phyloP scores from a whole-genome alignment of 2,797 vertebrate species.

The Mallotus villosus region DNA sequence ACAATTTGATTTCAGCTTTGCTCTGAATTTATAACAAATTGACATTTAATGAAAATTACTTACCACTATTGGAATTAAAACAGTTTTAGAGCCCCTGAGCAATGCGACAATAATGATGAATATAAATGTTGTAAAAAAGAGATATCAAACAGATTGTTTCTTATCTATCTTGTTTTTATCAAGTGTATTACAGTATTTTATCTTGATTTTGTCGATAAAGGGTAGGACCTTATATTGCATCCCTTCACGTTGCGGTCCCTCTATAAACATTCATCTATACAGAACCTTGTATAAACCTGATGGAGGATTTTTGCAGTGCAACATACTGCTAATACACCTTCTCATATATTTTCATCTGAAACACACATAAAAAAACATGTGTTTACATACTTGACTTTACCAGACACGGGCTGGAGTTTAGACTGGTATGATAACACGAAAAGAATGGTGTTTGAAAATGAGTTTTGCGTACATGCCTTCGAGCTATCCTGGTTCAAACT shows the following conservation, averaged over 20 bases:
- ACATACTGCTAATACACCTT: neutral
- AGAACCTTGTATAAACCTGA: neutral
- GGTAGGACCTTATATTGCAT: too few species aligned
- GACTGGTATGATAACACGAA: neutral
- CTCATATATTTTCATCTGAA: too few species aligned
- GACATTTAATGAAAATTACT: slow-evolving; percentile 87
- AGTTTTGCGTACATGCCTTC: neutral
- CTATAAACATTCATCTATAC: too few species aligned
- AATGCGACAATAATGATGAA: slow-evolving; percentile 62
- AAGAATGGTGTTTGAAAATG: neutral
- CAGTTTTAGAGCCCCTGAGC: slow-evolving; percentile 60
- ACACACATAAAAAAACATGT: neutral
- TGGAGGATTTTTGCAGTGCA: neutral
- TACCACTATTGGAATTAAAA: slow-evolving; percentile 78
- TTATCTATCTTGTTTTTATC: neutral
- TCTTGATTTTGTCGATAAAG: neutral
- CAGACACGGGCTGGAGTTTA: neutral
- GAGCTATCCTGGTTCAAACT: neutral
- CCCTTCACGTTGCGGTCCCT: too few species aligned
- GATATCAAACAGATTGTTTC: slow-evolving; percentile 61
- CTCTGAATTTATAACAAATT: slow-evolving; percentile 86
- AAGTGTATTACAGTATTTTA: neutral
- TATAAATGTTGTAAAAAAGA: slow-evolving; percentile 65
- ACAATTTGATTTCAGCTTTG: slow-evolving; percentile 84
- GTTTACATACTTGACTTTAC: neutral